These are phyloP conservation scores for Paralinhomoeus sp. DNA, from an alignment of 2,888 invertebrate genomes.

Conservation along the genomic window DNA sequence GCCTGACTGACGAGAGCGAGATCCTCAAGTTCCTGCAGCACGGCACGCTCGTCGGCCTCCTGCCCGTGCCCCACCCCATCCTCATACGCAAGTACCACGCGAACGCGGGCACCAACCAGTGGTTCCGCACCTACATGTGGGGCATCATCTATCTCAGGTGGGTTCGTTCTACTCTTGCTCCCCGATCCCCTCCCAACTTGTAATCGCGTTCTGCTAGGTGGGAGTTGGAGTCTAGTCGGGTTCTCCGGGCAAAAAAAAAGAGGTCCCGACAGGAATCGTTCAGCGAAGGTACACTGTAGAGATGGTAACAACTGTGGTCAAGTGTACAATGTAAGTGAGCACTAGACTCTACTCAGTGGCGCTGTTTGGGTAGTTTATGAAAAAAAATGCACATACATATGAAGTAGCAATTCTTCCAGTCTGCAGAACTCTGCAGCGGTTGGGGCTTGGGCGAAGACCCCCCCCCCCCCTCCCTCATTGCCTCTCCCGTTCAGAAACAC, in stretches of 20 bases:
- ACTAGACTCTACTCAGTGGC: too few species aligned
- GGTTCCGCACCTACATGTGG: slow-evolving; percentile 99
- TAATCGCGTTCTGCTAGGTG: too few species aligned
- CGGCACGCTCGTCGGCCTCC: slow-evolving; percentile 80
- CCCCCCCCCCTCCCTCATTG: too few species aligned
- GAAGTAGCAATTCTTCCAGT: neutral
- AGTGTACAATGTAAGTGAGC: too few species aligned
- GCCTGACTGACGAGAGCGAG: slow-evolving; percentile 94
- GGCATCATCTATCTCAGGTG: slow-evolving; percentile 89
- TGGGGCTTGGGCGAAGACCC: too few species aligned
- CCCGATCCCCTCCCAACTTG: too few species aligned
- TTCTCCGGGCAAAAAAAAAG: neutral
- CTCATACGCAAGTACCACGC: slow-evolving; percentile 96
- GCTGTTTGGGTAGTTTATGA: neutral
- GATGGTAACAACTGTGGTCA: too few species aligned
- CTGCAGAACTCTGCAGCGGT: too few species aligned
- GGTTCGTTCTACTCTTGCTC: slow-evolving; percentile 9
- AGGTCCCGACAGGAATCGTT: neutral
- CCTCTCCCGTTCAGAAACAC: slow-evolving; percentile 48
- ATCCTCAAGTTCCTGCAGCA: slow-evolving; percentile 95
- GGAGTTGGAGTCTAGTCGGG: too few species aligned
- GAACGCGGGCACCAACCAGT: slow-evolving; percentile 89
- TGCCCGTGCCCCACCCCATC: slow-evolving; percentile 98
- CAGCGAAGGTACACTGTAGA: neutral
- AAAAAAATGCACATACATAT: neutral